These are phyloP conservation scores for Spodoptera picta DNA, from an alignment of 2,888 invertebrate species.

Conservation along the genomic window DNA sequence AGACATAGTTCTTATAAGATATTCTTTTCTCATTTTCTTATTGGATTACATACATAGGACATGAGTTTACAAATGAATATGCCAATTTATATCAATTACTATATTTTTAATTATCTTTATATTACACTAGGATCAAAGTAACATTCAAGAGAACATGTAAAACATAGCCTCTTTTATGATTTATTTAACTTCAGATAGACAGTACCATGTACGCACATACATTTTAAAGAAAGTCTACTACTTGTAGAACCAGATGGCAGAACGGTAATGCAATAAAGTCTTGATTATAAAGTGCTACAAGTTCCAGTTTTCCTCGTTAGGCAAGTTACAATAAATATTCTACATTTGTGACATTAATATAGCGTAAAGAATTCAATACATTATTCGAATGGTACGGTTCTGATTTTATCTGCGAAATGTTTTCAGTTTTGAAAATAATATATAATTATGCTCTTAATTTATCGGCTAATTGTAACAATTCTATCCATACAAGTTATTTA, in stretches of 20 bases:
- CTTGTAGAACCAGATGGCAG: background rate
- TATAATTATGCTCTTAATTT: too few species aligned
- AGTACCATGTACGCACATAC: background rate
- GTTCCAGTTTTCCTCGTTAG: constrained; percentile 1
- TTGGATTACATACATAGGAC: background rate
- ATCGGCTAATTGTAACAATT: too few species aligned
- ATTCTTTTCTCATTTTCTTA: background rate
- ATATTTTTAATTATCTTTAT: too few species aligned
- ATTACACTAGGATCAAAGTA: too few species aligned
- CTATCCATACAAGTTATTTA: too few species aligned
- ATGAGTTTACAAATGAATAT: too few species aligned
- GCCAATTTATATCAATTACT: too few species aligned
- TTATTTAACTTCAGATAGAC: too few species aligned
- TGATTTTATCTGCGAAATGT: background rate
- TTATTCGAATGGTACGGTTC: constrained; percentile 4
- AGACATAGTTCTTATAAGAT: background rate
- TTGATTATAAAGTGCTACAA: constrained; percentile 9
- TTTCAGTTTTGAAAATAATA: background rate
- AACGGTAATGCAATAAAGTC: constrained; percentile 6
- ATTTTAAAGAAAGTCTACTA: too few species aligned
- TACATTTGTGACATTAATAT: constrained; percentile 18
- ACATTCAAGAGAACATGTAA: too few species aligned
- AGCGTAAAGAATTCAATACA: constrained; percentile 14
- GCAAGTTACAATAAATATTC: constrained; percentile 3
- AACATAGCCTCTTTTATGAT: too few species aligned